Base-by-base conservation (phyloP, 1,140 invertebrate species). In the Trissolcus basalis region DNA sequence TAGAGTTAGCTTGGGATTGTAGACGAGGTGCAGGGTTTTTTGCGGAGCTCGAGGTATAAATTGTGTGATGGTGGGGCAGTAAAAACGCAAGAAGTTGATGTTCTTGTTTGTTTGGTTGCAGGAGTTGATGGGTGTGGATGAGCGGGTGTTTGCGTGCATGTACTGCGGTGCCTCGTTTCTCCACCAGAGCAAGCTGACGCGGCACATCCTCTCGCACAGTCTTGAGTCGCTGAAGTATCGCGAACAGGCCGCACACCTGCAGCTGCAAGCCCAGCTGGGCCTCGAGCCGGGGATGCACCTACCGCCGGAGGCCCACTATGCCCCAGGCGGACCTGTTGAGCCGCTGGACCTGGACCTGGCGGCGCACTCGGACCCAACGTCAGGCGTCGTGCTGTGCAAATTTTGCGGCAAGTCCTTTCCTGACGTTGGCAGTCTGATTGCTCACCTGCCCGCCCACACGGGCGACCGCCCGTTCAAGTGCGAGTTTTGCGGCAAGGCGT, bases 401-500 rank as follows among this genome's bases (percentile, higher is more conserved):
- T 96, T 96, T 87, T 96, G 95, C 88, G 94, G 94, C 80, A 96
- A 96, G 87, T 94, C 94, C 77, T 96, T 96, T 87, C 94, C 94
- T 53, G 95, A 96, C 88, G 94, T 96, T 51, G 92, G 93, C 67
- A 94, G 94, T 45, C 90, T 96, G 74, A 96, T 96, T 83, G 91
- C 93, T 68, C 95, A 96, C 85, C 89, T 96, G 82, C 95, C 95
- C 14, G 94, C 94, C 51, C 96, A 97, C 86, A 96, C 95, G 51
- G 95, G 95, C 59, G 95, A 96, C 83, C 89, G 94, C 80, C 95
- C 95, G 39, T 96, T 96, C 87, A 96, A 96, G 89, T 96, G 95
- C 90, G 94, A 96, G 87, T 95, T 95, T 89, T 96, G 95, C 87
- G 95, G 94, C 59, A 96, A 96, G 89, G 94, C 94, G 67, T 96